phyloP scores from a whole-genome alignment of 1,140 invertebrate genomes.

The Trichonephila clavata region DNA sequence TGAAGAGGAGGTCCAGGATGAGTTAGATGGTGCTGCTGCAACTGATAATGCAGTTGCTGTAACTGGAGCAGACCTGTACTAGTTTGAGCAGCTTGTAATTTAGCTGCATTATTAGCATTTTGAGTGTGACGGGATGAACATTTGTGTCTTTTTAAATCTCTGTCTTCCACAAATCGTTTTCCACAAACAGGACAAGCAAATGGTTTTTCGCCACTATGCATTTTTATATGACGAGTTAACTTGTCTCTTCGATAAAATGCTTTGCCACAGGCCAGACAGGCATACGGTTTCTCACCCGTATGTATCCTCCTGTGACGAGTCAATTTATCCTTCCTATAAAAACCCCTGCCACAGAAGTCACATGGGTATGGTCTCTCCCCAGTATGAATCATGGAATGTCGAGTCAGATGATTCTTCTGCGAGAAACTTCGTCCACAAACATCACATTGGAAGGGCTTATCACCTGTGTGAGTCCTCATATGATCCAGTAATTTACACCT shows the following conservation, averaged over 20 bases:
- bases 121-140: constrained; percentile 76
- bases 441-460: constrained; percentile 79
- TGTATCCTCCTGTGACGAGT: constrained; percentile 92
- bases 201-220: constrained; percentile 83
- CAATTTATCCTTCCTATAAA: constrained; percentile 93
- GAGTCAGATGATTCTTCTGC: constrained; percentile 79
- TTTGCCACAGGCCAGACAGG: constrained; percentile 77
- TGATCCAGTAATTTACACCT: constrained; percentile 78
- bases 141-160: constrained; percentile 76
- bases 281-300: constrained; percentile 84
- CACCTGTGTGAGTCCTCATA: constrained; percentile 79
- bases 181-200: constrained; percentile 76
- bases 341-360: constrained; percentile 91
- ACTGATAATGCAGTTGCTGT: constrained; percentile 73
- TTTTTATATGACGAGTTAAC: constrained; percentile 87
- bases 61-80: constrained; percentile 62
- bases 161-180: constrained; percentile 79
- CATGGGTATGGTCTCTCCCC: constrained; percentile 94
- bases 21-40: constrained; percentile 67
- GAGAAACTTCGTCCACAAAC: constrained; percentile 79
- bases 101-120: constrained; percentile 68
- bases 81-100: constrained; percentile 68
- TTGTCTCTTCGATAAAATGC: constrained; percentile 78
- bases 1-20: constrained; percentile 64
- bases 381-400: constrained; percentile 87